phyloP scores from a whole-genome alignment of 2,797 vertebrate genomes.

The Naso thynnoides region DNA sequence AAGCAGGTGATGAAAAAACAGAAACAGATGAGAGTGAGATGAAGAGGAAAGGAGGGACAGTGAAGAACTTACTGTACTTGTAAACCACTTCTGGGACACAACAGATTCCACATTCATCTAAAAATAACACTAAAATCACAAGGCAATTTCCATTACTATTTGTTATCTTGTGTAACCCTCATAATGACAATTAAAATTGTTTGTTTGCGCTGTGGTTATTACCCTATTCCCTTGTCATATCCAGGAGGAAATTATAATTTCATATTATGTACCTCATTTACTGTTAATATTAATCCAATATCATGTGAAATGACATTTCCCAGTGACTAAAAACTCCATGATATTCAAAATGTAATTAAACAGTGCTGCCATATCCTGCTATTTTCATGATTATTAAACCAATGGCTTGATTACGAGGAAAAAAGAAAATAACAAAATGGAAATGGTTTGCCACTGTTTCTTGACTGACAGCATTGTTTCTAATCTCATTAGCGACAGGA shows the following conservation, averaged over 20 bases:
- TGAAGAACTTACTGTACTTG: background rate
- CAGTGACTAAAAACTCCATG: conserved; percentile 71
- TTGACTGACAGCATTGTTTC: conserved; percentile 85
- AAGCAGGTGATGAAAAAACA: conserved; percentile 27
- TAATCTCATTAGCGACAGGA: conserved; percentile 84
- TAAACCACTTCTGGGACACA: background rate
- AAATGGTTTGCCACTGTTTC: conserved; percentile 73
- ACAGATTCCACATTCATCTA: conserved; percentile 15
- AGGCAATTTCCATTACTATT: conserved; percentile 34
- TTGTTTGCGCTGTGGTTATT: conserved; percentile 66
- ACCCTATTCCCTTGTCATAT: conserved; percentile 58
- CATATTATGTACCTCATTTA: conserved; percentile 73
- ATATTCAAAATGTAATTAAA: conserved; percentile 85
- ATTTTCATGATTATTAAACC: conserved; percentile 82
- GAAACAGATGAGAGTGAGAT: conserved; percentile 1
- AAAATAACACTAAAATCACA: conserved; percentile 30
- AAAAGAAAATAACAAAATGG: conserved; percentile 74
- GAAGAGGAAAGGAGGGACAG: background rate
- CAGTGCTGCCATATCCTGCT: conserved; percentile 74
- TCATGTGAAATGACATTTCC: conserved; percentile 77
- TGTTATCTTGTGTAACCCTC: conserved; percentile 47
- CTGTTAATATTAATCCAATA: conserved; percentile 79
- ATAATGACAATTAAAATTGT: conserved; percentile 63
- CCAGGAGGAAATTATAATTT: conserved; percentile 69
- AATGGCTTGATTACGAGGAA: conserved; percentile 68